A percentile compares a stretch with the other conserved stretches of the same genome.
phyloP scores from a whole-genome alignment of 2,797 vertebrate species.

The Poeciliopsis turneri region DNA sequence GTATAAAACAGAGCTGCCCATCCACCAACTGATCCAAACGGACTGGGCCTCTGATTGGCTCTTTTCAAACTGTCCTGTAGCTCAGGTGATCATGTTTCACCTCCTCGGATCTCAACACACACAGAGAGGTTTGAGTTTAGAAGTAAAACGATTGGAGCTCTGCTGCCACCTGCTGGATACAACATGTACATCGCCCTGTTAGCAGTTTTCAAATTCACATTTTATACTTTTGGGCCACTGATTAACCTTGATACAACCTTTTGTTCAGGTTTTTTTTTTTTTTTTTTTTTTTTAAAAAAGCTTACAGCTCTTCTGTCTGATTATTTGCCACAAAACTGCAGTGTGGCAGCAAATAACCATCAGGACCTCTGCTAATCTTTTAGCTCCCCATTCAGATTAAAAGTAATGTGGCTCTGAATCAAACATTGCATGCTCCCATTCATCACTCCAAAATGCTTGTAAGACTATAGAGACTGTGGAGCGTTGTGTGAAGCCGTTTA shows the following conservation, averaged over 20 bases:
- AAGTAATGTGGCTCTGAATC: not conserved
- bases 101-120: not conserved
- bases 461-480: not conserved
- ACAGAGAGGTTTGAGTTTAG: not conserved
- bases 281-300: too few species aligned
- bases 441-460: not conserved
- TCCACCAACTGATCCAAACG: not conserved
- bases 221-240: not conserved
- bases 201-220: not conserved
- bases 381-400: too few species aligned
- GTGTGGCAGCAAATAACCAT: too few species aligned
- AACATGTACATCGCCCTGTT: not conserved
- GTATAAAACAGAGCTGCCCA: not conserved
- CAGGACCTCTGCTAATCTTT: too few species aligned
- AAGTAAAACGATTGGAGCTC: conserved; percentile 3
- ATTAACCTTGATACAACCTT: not conserved
- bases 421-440: not conserved
- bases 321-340: too few species aligned
- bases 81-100: conserved; percentile 6
- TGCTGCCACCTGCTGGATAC: conserved; percentile 62
- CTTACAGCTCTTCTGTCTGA: too few species aligned
- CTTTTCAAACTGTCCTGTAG: conserved; percentile 12
- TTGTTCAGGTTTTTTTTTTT: too few species aligned
- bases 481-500: too few species aligned
- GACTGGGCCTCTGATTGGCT: not conserved